A percentile compares a stretch with the other conserved stretches of the same genome.
These are phyloP conservation scores for Scartelaos histophorus DNA, from an alignment of 2,113 vertebrate species.

Conservation along the genomic window DNA sequence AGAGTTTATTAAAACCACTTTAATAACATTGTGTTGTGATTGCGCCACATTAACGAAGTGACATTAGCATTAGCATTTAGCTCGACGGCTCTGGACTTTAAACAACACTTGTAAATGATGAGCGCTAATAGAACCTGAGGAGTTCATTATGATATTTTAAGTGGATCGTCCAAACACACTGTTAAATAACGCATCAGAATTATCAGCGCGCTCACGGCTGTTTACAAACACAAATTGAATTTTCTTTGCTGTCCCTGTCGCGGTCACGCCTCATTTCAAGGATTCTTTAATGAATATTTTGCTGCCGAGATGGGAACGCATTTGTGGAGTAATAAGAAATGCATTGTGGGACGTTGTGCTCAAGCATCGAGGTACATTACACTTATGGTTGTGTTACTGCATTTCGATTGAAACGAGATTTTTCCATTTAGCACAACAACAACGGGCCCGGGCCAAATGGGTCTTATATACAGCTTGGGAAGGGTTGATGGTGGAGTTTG, in stretches of 20 bases:
- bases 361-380: conserved; percentile 59
- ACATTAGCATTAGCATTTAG: conserved; percentile 51
- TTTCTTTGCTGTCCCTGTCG: conserved; percentile 58
- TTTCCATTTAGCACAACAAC: conserved; percentile 42
- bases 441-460: conserved; percentile 36
- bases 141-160: conserved; percentile 49
- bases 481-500: conserved; percentile 8
- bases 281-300: conserved; percentile 79
- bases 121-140: conserved; percentile 52
- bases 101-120: conserved; percentile 63
- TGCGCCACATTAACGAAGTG: conserved; percentile 45
- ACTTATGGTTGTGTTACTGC: conserved; percentile 40
- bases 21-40: conserved; percentile 19
- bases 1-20: conserved; percentile 41
- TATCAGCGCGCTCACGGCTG: conserved; percentile 73
- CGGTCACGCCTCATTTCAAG: conserved; percentile 79
- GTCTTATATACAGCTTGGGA: conserved; percentile 21
- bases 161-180: conserved; percentile 36
- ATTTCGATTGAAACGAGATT: conserved; percentile 49
- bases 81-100: conserved; percentile 64
- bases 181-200: conserved; percentile 76
- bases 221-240: conserved; percentile 81
- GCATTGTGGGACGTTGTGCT: conserved; percentile 57
- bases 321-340: conserved; percentile 69
- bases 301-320: conserved; percentile 70